Evolutionary conservation across 2,797 vertebrate species (phyloP), one percentile per base, ranked within the genome.

Genomic region (Hyperoplus lanceolatus): DNA sequence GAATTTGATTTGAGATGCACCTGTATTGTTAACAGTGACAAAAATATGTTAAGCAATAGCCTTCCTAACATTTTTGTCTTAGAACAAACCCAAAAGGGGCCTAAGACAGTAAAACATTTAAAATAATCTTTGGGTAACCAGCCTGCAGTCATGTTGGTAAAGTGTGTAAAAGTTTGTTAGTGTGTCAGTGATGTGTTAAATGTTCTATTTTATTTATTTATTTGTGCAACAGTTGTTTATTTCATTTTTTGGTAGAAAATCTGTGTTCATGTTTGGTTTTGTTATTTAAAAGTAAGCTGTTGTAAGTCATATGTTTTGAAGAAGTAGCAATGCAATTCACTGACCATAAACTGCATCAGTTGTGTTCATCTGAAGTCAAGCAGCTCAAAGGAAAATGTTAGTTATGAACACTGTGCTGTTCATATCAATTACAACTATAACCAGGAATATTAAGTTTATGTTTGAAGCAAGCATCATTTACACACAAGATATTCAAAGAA

Each of bases 181-280:
- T 1, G 13, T 63, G 53, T 73, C 45, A 41, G 42, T 66, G 43
- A 45, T 42, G n/a, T 54, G 41, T 36, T 5, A 51, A 36, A 13
- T 41, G 6, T 66, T 49, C 2, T 21, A 53, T 21, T 58, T 29
- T 56, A 12, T 73, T 67, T 11, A 38, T 74, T 73, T 77, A 57
- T 59, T 64, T 73, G 61, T 70, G 18, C 74, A 18, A 77, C 72
- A 67, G 13, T 36, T 46, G 58, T 66, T 82, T 58, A 50, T 56
- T 60, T 73, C 15, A 21, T n/a, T 7, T 65, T 62, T 61, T 54
- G 8, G 16, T 75, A 12, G 54, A 60, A 70, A 61, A 38, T 45
- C 8, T 14, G 12, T 13, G 8, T 73, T 82, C 58, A 46, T 29
- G 50, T 80, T 79, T 75, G 51, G 7, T n/a, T 72, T 63, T 42